A percentile compares a stretch with the other conserved stretches of the same genome.
Evolutionary conservation across 1,140 invertebrate species (phyloP).

Genomic region (Aphidius ervi): DNA sequence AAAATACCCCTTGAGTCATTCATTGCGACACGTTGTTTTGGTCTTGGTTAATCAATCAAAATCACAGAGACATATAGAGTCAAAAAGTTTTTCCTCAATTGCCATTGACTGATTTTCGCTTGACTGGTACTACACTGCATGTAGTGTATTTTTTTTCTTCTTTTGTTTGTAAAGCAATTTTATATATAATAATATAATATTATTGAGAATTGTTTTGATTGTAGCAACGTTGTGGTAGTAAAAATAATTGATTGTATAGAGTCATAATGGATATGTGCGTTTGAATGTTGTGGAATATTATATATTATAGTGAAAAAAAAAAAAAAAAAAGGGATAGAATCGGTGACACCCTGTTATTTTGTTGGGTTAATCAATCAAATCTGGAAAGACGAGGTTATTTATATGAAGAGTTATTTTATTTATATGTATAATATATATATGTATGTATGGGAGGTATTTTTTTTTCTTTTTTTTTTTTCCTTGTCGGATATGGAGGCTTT

Average conservation of each 20-base stretch:
- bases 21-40: conserved; percentile 20
- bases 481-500: conserved; percentile 1
- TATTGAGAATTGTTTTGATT: not conserved
- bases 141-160: not conserved
- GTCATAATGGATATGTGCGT: not conserved
- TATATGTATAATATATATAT: conserved; percentile 10
- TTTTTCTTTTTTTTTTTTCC: no score
- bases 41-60: conserved; percentile 23
- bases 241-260: conserved; percentile 1
- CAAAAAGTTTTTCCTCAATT: conserved; percentile 19
- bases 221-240: not conserved
- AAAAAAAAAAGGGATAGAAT: not conserved
- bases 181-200: not conserved
- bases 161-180: not conserved
- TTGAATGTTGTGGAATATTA: not conserved
- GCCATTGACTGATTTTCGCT: conserved; percentile 16
- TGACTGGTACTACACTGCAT: conserved; percentile 14
- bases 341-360: conserved; percentile 9
- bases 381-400: conserved; percentile 14
- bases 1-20: conserved; percentile 11
- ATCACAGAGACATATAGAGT: conserved; percentile 10
- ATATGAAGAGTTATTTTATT: conserved; percentile 19
- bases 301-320: not conserved
- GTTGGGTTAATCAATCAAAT: conserved; percentile 23
- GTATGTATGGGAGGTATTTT: not conserved